Evolutionary conservation across 1,140 invertebrate species (phyloP).

Genomic region (Nixonia krombeini): DNA sequence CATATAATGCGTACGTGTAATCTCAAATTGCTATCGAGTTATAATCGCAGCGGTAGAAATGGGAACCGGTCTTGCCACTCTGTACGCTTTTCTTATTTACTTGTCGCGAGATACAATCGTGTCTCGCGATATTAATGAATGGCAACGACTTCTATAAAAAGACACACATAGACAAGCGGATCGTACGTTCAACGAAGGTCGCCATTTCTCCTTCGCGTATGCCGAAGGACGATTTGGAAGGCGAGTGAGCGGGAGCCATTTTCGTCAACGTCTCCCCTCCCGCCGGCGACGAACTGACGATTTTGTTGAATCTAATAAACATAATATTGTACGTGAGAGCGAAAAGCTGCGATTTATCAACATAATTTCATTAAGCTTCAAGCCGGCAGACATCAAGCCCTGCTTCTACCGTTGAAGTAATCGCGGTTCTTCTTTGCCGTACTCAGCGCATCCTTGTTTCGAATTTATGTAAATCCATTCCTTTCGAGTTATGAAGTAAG

Average conservation of each 20-base stretch:
- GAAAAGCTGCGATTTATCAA: constrained; percentile 27
- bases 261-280: no score
- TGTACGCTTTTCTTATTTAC: constrained; percentile 38
- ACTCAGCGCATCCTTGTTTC: constrained; percentile 41
- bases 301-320: no score
- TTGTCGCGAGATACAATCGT: constrained; percentile 41
- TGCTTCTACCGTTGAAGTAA: constrained; percentile 31
- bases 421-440: constrained; percentile 35
- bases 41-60: constrained; percentile 36
- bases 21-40: constrained; percentile 33
- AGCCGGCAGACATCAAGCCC: constrained; percentile 26
- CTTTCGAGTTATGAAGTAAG: constrained; percentile 51
- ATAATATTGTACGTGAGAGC: no score
- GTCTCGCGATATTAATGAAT: constrained; percentile 37
- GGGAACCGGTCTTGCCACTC: constrained; percentile 35
- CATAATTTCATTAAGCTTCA: constrained; percentile 35
- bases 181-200: constrained; percentile 25
- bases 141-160: constrained; percentile 20
- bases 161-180: constrained; percentile 23
- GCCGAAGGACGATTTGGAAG: background rate
- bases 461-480: constrained; percentile 48
- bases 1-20: constrained; percentile 14
- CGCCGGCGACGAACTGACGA: no score
- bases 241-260: no score
- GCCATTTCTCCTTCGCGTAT: constrained; percentile 18